Base-by-base conservation (phyloP, 1,140 invertebrate genomes). In the Drosophila sp. region DNA sequence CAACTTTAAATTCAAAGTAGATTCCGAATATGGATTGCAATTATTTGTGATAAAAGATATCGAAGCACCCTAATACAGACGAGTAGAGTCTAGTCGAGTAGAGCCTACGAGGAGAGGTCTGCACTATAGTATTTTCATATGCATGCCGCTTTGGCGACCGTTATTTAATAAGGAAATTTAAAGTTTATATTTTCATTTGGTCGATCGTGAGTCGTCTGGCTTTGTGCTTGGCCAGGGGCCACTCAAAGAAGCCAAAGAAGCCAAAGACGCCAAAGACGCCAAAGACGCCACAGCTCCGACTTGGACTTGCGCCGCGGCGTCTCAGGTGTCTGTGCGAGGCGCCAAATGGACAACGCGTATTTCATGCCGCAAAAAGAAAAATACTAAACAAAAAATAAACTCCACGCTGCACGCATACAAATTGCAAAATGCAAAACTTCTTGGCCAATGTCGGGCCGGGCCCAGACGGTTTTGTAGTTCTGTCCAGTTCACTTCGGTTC, bases 81-180 rank as follows among this genome's bases (percentile, higher is more conserved):
- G 38, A 16, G 4, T 41, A 21, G 18, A 66, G 32, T 57, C 21
- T 21, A 16, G 4, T 41, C 34, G 18, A 66, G 32, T 57, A 2
- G 21, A 21, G 21, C 4, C 21, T 21, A 21, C 21, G 1, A 21
- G 4, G 21, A 21, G 21, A 21, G 21, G 21, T 21, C 4, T 21
- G 4, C 21, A 13, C 25, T 14, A 2, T 13, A 27, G 29, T 51
- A 27, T 54, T 27, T 58, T 27, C 34, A 16, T 69, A 32, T 43
- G 57, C 64, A 63, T n/a, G 48, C 46, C 46, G 58, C 41, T 75
- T 83, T 79, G 66, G 63, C 14, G 76, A 82, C 82, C 82, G 82
- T 87, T 87, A 87, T 87, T 87, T 87, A 87, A 87, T 87, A 87
- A 87, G 78, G 79, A 87, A 87, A 76, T 67, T 78, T 67, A 71